phyloP scores from a whole-genome alignment of 1,140 invertebrate species.

The Octopus bimaculoides region DNA sequence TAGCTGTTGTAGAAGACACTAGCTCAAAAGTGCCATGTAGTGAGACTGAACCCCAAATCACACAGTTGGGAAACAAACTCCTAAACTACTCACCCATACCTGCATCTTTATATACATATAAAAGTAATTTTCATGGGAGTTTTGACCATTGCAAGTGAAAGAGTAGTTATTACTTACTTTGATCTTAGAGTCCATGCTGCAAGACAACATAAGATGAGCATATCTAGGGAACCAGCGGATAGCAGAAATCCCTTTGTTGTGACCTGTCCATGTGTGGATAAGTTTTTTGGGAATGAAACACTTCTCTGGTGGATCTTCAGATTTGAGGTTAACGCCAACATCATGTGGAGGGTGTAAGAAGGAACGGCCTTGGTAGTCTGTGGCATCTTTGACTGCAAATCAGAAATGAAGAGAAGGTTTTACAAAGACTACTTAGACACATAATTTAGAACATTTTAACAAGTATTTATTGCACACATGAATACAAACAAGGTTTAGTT shows the following conservation, averaged over 20 bases:
- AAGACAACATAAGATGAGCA: conserved; percentile 91
- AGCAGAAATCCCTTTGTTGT: conserved; percentile 94
- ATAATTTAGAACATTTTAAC: no score
- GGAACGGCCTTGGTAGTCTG: conserved; percentile 95
- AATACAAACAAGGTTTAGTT: no score
- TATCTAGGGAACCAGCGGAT: conserved; percentile 94
- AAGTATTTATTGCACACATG: no score
- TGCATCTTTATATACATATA: no score
- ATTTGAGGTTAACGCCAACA: conserved; percentile 90
- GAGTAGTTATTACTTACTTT: conserved; percentile 64
- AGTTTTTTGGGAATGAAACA: conserved; percentile 97
- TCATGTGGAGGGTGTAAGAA: conserved; percentile 93
- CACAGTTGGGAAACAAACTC: no score
- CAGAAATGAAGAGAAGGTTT: conserved; percentile 26
- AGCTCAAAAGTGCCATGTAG: no score
- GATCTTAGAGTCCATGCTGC: conserved; percentile 94
- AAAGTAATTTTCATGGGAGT: no score
- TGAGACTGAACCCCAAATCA: no score
- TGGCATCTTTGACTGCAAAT: conserved; percentile 81
- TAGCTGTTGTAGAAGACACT: no score
- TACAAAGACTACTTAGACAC: no score
- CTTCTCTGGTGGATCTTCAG: conserved; percentile 87
- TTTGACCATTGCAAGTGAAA: no score
- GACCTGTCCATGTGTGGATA: conserved; percentile 95
- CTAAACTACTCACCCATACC: no score